Percentiles rank a stretch among this genome's conserved stretches.
Evolutionary conservation across 2,113 vertebrate species (phyloP).

Genomic region (Microcebus lehilahytsara): DNA sequence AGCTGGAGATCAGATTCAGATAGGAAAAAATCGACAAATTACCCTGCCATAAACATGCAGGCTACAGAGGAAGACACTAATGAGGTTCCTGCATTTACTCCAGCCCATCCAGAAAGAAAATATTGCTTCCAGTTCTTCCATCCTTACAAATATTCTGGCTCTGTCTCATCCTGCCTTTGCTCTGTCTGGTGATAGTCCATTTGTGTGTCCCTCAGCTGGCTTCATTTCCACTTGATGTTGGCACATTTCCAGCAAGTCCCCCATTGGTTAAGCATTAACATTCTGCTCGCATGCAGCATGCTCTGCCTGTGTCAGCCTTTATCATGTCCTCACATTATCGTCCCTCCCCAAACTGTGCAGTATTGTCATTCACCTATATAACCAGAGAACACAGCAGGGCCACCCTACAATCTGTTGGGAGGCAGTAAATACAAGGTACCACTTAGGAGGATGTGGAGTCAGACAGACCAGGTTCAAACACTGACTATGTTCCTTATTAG

Average conservation of each 20-base stretch:
- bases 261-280: neutral
- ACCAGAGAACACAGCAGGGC: neutral
- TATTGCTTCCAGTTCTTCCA: neutral
- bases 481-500: neutral
- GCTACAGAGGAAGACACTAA: neutral
- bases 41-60: accelerated
- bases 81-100: no score
- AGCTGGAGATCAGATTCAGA: neutral
- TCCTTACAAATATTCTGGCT: neutral
- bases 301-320: neutral
- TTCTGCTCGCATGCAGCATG: neutral
- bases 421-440: neutral
- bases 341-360: neutral
- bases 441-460: neutral
- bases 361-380: neutral
- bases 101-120: neutral
- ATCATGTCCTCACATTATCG: neutral
- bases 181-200: neutral
- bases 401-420: neutral
- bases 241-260: neutral
- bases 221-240: neutral
- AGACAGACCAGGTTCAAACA: neutral
- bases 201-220: neutral
- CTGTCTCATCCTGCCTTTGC: neutral
- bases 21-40: neutral